These are phyloP conservation scores for Dicerorhinus sumatrensis DNA, from an alignment of 2,113 vertebrate genomes.

Conservation along the genomic window DNA sequence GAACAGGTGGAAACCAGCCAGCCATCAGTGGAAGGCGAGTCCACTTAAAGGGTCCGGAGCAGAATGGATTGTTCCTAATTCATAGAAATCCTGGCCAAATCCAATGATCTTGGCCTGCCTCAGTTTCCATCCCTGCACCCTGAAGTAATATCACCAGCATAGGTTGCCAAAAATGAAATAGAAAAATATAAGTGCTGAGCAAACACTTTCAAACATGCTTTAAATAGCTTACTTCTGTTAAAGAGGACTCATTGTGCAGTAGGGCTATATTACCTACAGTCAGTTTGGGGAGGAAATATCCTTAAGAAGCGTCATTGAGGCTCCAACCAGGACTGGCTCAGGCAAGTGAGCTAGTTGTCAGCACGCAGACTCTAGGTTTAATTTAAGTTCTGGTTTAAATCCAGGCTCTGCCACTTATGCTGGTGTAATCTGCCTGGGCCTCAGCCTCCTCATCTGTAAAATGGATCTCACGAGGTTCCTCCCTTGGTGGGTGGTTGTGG, in stretches of 20 bases:
- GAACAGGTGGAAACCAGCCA: rapidly evolving
- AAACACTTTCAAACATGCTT: not conserved
- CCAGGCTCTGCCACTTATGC: not conserved
- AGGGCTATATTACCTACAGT: not conserved
- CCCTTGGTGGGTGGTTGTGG: rapidly evolving
- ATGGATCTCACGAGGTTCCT: not conserved
- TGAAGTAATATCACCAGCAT: rapidly evolving
- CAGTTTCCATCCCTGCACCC: not conserved
- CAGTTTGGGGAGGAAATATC: too few species aligned
- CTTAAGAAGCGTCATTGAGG: not conserved
- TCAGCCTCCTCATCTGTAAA: not conserved
- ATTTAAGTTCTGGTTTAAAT: not conserved
- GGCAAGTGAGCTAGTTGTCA: not conserved
- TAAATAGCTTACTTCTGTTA: not conserved
- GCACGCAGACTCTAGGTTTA: not conserved
- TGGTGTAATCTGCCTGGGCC: too few species aligned
- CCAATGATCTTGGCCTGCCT: not conserved
- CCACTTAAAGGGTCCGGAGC: not conserved
- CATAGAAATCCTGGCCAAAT: not conserved
- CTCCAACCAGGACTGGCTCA: too few species aligned
- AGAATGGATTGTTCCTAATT: not conserved
- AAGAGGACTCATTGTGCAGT: not conserved
- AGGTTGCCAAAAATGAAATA: not conserved
- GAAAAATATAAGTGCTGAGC: not conserved
- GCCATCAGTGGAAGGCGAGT: not conserved